Evolutionary conservation across 2,888 invertebrate species (phyloP).

Genomic region (Ramazzottius varieornatus): DNA sequence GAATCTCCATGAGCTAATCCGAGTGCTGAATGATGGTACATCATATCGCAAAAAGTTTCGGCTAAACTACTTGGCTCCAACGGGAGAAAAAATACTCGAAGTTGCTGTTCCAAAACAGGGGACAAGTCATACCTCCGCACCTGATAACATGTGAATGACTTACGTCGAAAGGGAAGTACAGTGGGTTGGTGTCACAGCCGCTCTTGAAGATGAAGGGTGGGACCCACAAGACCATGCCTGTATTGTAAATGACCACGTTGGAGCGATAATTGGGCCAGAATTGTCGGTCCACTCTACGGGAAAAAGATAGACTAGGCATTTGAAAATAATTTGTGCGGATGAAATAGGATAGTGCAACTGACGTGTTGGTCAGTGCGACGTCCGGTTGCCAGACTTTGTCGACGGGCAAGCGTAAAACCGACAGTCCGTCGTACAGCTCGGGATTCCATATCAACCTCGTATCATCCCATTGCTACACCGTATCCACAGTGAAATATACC

Average conservation of each 20-base stretch:
- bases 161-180: not conserved
- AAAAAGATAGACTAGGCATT: conserved; percentile 7
- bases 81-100: too few species aligned
- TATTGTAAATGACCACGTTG: conserved; percentile 19
- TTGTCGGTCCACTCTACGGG: conserved; percentile 24
- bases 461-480: not conserved
- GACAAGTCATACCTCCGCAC: too few species aligned
- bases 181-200: not conserved
- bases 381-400: conserved; percentile 4
- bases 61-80: too few species aligned
- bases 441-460: not conserved
- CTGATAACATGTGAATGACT: too few species aligned
- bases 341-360: too few species aligned
- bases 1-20: too few species aligned
- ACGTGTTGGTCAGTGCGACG: not conserved
- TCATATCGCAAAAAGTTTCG: too few species aligned
- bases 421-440: not conserved
- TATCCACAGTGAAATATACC: too few species aligned
- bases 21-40: too few species aligned
- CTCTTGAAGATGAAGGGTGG: not conserved
- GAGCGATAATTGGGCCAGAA: conserved; percentile 24
- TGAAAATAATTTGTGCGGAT: too few species aligned
- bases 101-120: too few species aligned
- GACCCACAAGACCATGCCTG: conserved; percentile 11
- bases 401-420: not conserved